phyloP scores from a whole-genome alignment of 37 sponge, comb jelly and placozoan genomes.

The Tethya wilhelma region DNA sequence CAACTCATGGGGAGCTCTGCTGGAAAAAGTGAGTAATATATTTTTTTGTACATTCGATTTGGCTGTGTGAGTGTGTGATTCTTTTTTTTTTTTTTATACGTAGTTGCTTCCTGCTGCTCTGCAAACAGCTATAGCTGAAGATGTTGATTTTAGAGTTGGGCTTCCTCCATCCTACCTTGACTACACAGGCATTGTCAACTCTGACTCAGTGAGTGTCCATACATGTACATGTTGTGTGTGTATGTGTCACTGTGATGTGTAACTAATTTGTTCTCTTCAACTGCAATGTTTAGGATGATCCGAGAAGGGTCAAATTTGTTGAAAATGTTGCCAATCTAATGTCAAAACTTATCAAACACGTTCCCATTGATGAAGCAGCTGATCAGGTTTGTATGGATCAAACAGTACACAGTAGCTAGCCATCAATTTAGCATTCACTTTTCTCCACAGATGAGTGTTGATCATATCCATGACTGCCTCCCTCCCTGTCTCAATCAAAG shows the following conservation, averaged over 20 bases:
- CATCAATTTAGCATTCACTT: not conserved
- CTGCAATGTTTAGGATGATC: slow-evolving; percentile 45
- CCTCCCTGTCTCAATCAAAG: slow-evolving; percentile 78
- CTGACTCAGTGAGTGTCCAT: slow-evolving; percentile 57
- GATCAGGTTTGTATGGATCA: slow-evolving; percentile 61
- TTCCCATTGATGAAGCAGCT: slow-evolving; percentile 70
- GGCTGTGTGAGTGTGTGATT: not conserved
- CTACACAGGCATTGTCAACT: slow-evolving; percentile 73
- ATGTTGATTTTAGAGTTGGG: slow-evolving; percentile 76
- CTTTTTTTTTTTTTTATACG: not conserved
- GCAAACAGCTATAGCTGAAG: slow-evolving; percentile 60
- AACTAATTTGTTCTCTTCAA: not conserved
- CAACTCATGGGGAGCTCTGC: slow-evolving; percentile 90
- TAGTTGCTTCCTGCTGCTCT: slow-evolving; percentile 81
- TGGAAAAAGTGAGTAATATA: slow-evolving; percentile 71
- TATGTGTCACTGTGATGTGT: not conserved
- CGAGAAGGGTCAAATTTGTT: slow-evolving; percentile 47
- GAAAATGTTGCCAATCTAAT: slow-evolving; percentile 55
- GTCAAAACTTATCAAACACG: slow-evolving; percentile 40
- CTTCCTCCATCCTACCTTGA: slow-evolving; percentile 74
- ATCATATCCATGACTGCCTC: slow-evolving; percentile 57
- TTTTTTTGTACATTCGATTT: not conserved
- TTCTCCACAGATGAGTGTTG: slow-evolving; percentile 57
- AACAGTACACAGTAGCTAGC: not conserved
- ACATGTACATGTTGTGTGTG: not conserved